These are phyloP conservation scores for Ciconia boyciana DNA, from an alignment of 2,113 vertebrate genomes.

Conservation along the genomic window DNA sequence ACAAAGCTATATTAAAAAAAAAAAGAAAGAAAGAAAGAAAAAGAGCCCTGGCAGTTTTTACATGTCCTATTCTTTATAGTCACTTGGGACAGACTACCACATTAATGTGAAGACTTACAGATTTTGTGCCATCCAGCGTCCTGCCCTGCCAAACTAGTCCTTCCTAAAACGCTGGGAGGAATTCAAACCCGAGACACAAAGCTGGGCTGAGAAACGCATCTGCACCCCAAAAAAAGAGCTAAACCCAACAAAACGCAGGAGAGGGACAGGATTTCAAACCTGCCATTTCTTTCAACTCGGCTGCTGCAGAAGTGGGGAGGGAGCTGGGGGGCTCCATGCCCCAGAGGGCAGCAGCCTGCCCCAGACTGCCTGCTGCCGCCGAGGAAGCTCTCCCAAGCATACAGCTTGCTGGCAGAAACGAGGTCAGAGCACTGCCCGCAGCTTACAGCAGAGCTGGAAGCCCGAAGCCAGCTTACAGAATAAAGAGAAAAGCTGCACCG, in stretches of 20 bases:
- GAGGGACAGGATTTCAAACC: neutral
- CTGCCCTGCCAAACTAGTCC: neutral
- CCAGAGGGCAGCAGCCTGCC: neutral
- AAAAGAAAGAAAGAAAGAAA: neutral
- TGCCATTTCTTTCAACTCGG: neutral
- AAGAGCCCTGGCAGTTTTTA: neutral
- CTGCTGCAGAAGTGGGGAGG: neutral
- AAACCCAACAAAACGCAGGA: neutral
- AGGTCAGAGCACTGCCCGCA: slow-evolving; percentile 33
- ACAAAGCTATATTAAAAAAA: neutral
- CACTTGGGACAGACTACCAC: neutral
- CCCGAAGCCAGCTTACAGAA: slow-evolving; percentile 22
- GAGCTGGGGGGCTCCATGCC: neutral
- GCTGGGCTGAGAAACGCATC: neutral
- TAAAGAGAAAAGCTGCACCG: neutral
- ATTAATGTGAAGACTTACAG: neutral
- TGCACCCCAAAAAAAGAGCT: neutral
- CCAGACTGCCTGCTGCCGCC: neutral
- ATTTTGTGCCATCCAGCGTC: neutral
- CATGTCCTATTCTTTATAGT: neutral
- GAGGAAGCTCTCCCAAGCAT: neutral
- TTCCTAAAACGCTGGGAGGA: neutral
- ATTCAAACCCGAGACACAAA: rapidly evolving
- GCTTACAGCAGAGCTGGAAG: neutral
- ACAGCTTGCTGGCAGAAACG: neutral